Evolutionary conservation across 1,140 invertebrate species (phyloP).

Genomic region (Danaus plexippus): DNA sequence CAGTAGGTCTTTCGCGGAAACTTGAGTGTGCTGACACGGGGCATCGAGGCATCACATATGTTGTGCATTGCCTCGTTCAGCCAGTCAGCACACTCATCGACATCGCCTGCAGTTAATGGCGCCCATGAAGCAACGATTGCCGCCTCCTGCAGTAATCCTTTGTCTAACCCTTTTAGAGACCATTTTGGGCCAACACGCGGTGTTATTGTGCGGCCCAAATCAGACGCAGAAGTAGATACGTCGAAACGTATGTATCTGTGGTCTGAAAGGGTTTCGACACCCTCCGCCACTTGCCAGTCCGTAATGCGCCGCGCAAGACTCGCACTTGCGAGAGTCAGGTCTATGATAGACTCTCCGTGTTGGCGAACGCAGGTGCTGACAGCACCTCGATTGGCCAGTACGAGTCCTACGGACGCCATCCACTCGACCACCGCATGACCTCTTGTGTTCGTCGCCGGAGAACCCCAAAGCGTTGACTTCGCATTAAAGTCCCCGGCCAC

Average conservation of each 20-base stretch:
- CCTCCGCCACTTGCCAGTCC: slow-evolving; percentile 30
- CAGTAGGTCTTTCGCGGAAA: no score
- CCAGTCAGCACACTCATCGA: no score
- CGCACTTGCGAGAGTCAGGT: slow-evolving; percentile 27
- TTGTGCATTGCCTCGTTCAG: no score
- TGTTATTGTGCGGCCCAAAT: no score
- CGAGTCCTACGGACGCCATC: slow-evolving; percentile 15
- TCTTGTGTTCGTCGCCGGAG: background rate
- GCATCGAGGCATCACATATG: no score
- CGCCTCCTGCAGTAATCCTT: no score
- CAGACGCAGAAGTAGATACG: no score
- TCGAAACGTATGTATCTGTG: slow-evolving; percentile 31
- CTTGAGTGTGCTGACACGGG: no score
- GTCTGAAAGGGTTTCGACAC: slow-evolving; percentile 35
- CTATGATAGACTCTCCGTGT: slow-evolving; percentile 30
- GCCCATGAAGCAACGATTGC: no score
- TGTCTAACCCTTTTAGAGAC: background rate
- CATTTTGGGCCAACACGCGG: background rate
- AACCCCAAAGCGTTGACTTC: slow-evolving; percentile 10
- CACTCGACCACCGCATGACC: slow-evolving; percentile 12
- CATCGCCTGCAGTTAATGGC: no score
- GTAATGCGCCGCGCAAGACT: slow-evolving; percentile 7
- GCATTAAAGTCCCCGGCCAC: slow-evolving; percentile 22
- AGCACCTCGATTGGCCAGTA: slow-evolving; percentile 20
- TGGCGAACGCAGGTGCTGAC: slow-evolving; percentile 29